Conservation (phyloP, 2,797 vertebrate species). For the Mus spretus region DNA sequence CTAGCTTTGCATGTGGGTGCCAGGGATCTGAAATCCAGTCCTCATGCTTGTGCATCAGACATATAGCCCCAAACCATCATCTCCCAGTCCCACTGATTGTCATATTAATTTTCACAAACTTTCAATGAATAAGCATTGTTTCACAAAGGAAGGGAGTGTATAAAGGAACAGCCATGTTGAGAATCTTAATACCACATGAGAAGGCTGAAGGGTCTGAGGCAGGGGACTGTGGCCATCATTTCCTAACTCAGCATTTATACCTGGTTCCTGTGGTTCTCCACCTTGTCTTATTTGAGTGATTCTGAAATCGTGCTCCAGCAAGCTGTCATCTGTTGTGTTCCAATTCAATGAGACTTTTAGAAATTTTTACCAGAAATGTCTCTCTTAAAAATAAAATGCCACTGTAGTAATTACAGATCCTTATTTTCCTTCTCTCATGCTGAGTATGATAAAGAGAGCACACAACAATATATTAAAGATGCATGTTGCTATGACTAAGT, state of each 20-base stretch:
- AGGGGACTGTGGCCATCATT: background rate
- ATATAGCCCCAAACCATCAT: background rate
- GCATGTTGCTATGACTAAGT: background rate
- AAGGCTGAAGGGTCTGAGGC: background rate
- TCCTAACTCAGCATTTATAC: background rate
- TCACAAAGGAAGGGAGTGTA: background rate
- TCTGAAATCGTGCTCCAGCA: background rate
- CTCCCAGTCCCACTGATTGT: background rate
- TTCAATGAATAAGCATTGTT: background rate
- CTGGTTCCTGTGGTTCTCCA: background rate
- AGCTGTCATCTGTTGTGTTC: background rate
- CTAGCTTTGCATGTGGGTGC: background rate
- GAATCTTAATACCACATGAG: background rate
- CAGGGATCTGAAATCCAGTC: background rate
- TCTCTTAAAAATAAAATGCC: conserved; percentile 52
- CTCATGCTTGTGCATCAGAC: background rate
- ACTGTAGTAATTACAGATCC: background rate
- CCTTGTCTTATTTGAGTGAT: conserved; percentile 33
- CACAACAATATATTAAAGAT: background rate
- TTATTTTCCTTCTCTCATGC: conserved; percentile 36
- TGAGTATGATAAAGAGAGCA: background rate
- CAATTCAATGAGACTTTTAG: conserved; percentile 3
- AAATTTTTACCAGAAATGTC: conserved; percentile 53
- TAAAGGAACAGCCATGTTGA: background rate
- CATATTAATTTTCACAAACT: conserved; percentile 32